Percentiles rank a stretch among this genome's conserved stretches.
These are phyloP conservation scores for human (Homo sapiens) DNA, from an alignment of 2,113 vertebrate genomes.

Conservation along the genomic window GRCh38 chrX:138902501-138903000, in stretches of 20 bases:
- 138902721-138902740: not conserved
- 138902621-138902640: not conserved
- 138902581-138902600: not conserved
- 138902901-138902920: not conserved
- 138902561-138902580: not conserved
- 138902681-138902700: not conserved
- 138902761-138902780: not conserved
- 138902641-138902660: not conserved
- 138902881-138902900: not conserved
- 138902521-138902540: not conserved
- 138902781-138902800: not conserved
- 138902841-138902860: not conserved
- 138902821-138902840: constrained; percentile 18
- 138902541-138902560: not conserved
- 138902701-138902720: not conserved
- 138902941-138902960: not conserved
- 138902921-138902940: not conserved
- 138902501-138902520: not conserved
- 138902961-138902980: not conserved
- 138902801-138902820: constrained; percentile 16
- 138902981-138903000: not conserved
- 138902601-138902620: not conserved
- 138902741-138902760: not conserved
- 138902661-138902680: not conserved
- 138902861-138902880: not conserved